Conservation (phyloP, 1,140 invertebrate genomes). For the Psilanteris sp. region DNA sequence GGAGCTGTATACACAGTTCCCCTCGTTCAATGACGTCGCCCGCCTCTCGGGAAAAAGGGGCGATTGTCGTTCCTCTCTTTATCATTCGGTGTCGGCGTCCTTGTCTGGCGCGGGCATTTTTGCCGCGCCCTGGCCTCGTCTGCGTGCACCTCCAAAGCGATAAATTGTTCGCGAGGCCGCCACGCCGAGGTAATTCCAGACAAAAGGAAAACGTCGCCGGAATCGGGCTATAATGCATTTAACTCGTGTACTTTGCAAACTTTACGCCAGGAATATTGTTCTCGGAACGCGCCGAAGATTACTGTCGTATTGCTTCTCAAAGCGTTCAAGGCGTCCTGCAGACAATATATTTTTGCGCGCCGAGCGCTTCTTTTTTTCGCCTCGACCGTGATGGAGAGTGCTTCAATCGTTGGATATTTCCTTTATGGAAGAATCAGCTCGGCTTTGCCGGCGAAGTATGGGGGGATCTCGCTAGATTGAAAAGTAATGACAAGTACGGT, state of each 20-base stretch:
- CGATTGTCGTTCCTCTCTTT: conserved; percentile 53
- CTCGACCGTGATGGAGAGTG: too few relatives aligned
- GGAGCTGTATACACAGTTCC: conserved; percentile 52
- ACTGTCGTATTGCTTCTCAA: conserved; percentile 64
- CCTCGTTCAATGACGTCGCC: conserved; percentile 69
- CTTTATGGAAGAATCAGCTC: too few relatives aligned
- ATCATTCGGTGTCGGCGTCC: conserved; percentile 37
- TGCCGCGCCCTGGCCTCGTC: conserved; percentile 38
- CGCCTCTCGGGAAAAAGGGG: conserved; percentile 66
- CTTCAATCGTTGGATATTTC: too few relatives aligned
- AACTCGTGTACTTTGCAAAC: conserved; percentile 74
- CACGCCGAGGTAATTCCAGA: conserved; percentile 72
- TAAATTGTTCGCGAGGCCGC: conserved; percentile 74
- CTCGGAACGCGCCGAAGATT: conserved; percentile 55
- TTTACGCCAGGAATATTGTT: conserved; percentile 76
- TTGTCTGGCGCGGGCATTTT: conserved; percentile 26
- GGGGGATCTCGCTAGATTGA: too few relatives aligned
- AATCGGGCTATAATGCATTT: conserved; percentile 76
- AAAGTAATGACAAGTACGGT: too few relatives aligned
- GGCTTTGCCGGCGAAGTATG: too few relatives aligned
- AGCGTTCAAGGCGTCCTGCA: conserved; percentile 37
- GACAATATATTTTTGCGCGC: conserved; percentile 39
- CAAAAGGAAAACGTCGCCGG: conserved; percentile 75
- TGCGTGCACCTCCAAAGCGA: conserved; percentile 64
- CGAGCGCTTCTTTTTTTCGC: conserved; percentile 28